Evolutionary conservation across 2,797 vertebrate genomes (phyloP), one percentile per base, ranked within the genome.

Genomic region (Ambastaia sidthimunki): DNA sequence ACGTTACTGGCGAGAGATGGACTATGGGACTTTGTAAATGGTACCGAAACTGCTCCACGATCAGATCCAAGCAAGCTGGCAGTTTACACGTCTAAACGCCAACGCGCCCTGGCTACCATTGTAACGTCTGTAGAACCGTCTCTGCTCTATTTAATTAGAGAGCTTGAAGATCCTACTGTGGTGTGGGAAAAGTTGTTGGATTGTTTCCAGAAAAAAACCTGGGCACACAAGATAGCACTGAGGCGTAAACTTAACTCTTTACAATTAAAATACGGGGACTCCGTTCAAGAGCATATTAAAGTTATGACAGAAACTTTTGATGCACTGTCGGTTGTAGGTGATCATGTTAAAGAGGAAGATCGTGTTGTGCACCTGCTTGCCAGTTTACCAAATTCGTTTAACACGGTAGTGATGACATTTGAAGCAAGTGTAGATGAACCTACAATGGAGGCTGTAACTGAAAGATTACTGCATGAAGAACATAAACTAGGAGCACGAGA

Each of bases 1-100:
- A 70, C 31, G 68, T 47, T 48, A 19, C 28, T 52, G 68, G 52
- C 52, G 16, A 70, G 68, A 31, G 68, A 70, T 0, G 9, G 25
- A 70, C 18, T 70, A 13, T 70, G 68, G 48, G 41, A 70, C 48
- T 52, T 70, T 9, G 67, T 70, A 52, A 34, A 70, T 52, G 48
- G 10, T 34, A 70, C 16, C 6, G 68, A 31, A 12, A 2, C 0
- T 50, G 23, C 44, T 50, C 44, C 15, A 48, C 0, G 15, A 25
- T 25, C 21, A 1, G 7, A 28, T 48, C 13, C 6, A 68, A 48
- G 15, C 18, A 18, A 69, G 67, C 1, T n/a, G 1, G 23, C 7
- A 18, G 11, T 3, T 50, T 69, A 69, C 4, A 69, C 18, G 67
- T 21, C 67, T 69, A 50, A 69, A 69, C 25, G 15, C 2, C 21